Conservation (phyloP, 2,113 vertebrate genomes). For the Bothrops jararaca region DNA sequence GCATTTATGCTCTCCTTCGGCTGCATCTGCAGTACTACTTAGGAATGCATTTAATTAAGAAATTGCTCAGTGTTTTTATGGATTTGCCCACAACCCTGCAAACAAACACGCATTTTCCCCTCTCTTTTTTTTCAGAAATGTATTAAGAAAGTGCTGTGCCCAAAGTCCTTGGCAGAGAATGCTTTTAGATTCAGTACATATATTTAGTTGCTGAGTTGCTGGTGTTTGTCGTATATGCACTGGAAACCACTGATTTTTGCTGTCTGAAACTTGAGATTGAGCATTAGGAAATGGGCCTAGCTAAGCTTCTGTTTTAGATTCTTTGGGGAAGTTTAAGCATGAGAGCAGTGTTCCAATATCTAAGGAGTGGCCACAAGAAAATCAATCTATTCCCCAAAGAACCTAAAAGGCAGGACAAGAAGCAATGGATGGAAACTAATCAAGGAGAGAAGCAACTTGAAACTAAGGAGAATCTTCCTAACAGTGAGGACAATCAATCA, state of each 20-base stretch:
- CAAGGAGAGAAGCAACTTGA: not conserved
- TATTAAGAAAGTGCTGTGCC: slow-evolving; percentile 42
- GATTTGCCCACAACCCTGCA: not conserved
- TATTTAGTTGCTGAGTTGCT: slow-evolving; percentile 15
- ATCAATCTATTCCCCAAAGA: not conserved
- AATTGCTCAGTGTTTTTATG: slow-evolving; percentile 46
- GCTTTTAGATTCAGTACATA: slow-evolving; percentile 30
- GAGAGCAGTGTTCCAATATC: not conserved
- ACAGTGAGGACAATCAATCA: not conserved
- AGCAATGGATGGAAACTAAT: not conserved
- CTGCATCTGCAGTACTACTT: slow-evolving; percentile 42
- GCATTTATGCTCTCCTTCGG: slow-evolving; percentile 28
- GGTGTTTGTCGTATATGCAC: slow-evolving; percentile 39
- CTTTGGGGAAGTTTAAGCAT: not conserved
- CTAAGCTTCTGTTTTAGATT: not conserved
- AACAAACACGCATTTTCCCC: slow-evolving; percentile 27
- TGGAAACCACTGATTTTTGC: slow-evolving; percentile 14
- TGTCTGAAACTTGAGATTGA: not conserved
- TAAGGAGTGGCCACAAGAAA: not conserved
- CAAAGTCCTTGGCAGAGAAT: slow-evolving; percentile 25
- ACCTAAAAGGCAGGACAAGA: not conserved
- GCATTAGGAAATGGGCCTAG: not conserved
- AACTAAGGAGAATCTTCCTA: not conserved
- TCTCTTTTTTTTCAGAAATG: slow-evolving; percentile 37
- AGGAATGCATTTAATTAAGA: slow-evolving; percentile 63